phyloP scores from a whole-genome alignment of 2,797 vertebrate species.

The Ctenopoma kingsleyae region DNA sequence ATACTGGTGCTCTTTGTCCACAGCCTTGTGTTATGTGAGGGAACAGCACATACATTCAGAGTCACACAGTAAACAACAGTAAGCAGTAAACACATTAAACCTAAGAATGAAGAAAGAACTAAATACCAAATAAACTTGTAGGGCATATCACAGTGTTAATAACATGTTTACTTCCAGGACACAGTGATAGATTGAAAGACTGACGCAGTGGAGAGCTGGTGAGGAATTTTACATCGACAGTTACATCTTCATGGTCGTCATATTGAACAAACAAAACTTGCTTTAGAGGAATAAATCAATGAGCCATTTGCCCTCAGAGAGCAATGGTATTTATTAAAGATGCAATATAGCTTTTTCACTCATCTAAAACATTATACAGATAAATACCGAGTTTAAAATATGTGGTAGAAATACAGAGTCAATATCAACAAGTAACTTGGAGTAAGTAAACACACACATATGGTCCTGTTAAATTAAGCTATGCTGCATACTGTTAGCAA shows the following conservation, averaged over 20 bases:
- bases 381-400: neutral
- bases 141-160: neutral
- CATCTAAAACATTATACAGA: slow-evolving; percentile 1
- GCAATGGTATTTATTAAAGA: slow-evolving; percentile 36
- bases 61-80: slow-evolving; percentile 54
- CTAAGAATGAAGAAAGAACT: slow-evolving; percentile 3
- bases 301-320: slow-evolving; percentile 5
- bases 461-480: neutral
- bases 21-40: slow-evolving; percentile 60
- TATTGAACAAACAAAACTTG: slow-evolving; percentile 37
- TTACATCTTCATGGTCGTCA: slow-evolving; percentile 26
- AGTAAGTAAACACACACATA: neutral
- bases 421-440: neutral
- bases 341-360: slow-evolving; percentile 6
- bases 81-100: slow-evolving; percentile 9
- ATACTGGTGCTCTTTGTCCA: slow-evolving; percentile 77
- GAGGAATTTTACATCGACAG: slow-evolving; percentile 66
- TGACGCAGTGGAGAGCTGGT: slow-evolving; percentile 47
- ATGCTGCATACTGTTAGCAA: neutral
- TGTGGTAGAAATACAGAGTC: neutral
- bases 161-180: slow-evolving; percentile 18
- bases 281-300: slow-evolving; percentile 46
- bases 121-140: neutral
- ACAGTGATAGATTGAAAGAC: slow-evolving; percentile 19
- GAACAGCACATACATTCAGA: slow-evolving; percentile 56